phyloP scores from a whole-genome alignment of 2,113 vertebrate genomes.

The Cathartes aura region DNA sequence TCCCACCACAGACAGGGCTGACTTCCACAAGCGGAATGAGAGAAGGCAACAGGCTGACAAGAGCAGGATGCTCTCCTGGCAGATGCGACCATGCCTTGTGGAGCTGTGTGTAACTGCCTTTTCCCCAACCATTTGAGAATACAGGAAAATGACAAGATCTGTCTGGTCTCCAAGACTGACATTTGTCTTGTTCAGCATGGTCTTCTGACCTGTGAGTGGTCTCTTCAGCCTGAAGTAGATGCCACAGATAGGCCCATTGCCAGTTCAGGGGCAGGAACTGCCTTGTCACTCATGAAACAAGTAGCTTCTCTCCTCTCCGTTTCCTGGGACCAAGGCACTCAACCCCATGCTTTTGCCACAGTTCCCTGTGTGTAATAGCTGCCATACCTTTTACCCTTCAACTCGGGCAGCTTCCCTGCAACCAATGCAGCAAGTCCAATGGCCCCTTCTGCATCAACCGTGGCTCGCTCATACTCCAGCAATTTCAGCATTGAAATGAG shows the following conservation, averaged over 20 bases:
- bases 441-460: constrained; percentile 86
- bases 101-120: not conserved
- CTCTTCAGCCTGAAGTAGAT: not conserved
- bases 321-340: not conserved
- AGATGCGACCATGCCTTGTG: accelerated
- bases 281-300: not conserved
- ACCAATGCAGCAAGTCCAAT: constrained; percentile 87
- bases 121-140: not conserved
- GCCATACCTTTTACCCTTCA: constrained; percentile 86
- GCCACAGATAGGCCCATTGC: not conserved
- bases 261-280: not conserved
- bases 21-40: not conserved
- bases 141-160: not conserved
- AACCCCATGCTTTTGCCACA: not conserved
- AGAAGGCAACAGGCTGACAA: not conserved
- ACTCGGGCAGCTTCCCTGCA: constrained; percentile 83
- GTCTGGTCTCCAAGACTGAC: not conserved
- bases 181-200: not conserved
- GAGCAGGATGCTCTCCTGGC: not conserved
- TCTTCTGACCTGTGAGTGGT: not conserved
- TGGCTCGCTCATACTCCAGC: constrained; percentile 87
- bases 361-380: not conserved
- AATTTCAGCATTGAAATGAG: constrained; percentile 87
- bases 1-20: not conserved
- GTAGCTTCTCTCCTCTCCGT: accelerated